Base-by-base conservation (phyloP, 35 echinoderm and acorn worm genomes). In the Acanthaster planci region DNA sequence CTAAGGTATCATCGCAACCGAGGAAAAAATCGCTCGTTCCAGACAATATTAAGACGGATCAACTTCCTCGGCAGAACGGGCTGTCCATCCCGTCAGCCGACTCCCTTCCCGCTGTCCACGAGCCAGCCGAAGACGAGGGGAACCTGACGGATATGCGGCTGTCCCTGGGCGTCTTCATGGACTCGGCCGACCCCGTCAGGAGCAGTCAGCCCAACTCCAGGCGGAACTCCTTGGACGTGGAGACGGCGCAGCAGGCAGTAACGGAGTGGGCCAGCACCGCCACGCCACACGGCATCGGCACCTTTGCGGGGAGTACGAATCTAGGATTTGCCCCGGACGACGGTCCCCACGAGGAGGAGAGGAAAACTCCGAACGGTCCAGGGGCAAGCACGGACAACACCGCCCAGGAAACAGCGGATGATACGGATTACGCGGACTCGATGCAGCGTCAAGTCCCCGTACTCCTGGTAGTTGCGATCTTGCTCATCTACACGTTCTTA, bases 401-500 rank as follows among this genome's bases (percentile, higher is more conserved):
- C 64, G 64, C 42, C 12, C 4, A 6, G 42, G 12, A 64, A 83
- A 17, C 51, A 31, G n/a, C 38, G 2, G 39, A 53, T n/a, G 32
- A 82, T 67, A 39, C 76, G 79, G 5, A 39, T 60, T 16, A 64
- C 44, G 5, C 51, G 0, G 18, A 58, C 44, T 50, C 77, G n/a
- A 38, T 0, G 54, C 40, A 83, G 27, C 53, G 52, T 6, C 30
- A 99, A 38, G 92, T 99, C 7, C 96, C 96, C 0, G 76, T 94
- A 29, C 37, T 91, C 27, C 54, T 90, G n/a, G 89, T 99, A 31
- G 38, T 94, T 3, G 19, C 64, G 27, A 89, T 94, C 29, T 77
- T 90, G 40, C 40, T 99, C 15, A 55, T 76, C 0, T 99, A 99
- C 77, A 86, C 91, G 14, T 93, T 85, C 31, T 60, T 85, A 57